Evolutionary conservation across 1,140 invertebrate genomes (phyloP), one percentile per base, ranked within the genome.

Genomic region (Trissolcus basalis): DNA sequence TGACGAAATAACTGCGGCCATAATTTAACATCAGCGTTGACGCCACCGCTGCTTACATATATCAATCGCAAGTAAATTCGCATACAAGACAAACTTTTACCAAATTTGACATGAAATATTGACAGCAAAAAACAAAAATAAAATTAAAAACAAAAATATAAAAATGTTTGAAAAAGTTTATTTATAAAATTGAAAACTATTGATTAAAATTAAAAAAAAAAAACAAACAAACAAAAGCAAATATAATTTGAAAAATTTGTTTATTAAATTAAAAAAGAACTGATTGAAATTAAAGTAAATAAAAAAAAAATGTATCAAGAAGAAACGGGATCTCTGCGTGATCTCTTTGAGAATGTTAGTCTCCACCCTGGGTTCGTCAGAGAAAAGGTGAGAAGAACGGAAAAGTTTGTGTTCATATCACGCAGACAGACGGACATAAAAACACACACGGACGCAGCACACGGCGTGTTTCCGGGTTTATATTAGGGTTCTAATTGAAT

Each of bases 21-120:
- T 84, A 84, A 82, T 84, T 83, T 81, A 83, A 80, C 80, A 74
- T 70, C 65, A 69, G 78, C 77, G 75, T 63, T 59, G 53, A 6
- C 35, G 56, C 72, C 51, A 45, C 60, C 35, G 13, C n/a, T 35
- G 6, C 13, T 13, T 44, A 45, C 19, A 41, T 49, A 63, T 63
- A 64, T 69, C 59, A 75, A 64, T 75, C 44, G 33, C 10, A 39
- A 39, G 10, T 39, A 7, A 1, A 2, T 5, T 39, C 5, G 10
- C 14, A 39, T 11, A 39, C 33, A 50, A 50, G 50, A 51, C 50
- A 61, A 51, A 51, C 32, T n/a, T n/a, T n/a, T n/a, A n/a, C n/a
- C n/a, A n/a, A n/a, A n/a, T n/a, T n/a, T n/a, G n/a, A n/a, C n/a
- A n/a, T n/a, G n/a, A n/a, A n/a, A 27, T 27, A 27, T 27, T 27